Percentiles rank a stretch among this genome's conserved stretches.
phyloP scores from a whole-genome alignment of 2,888 invertebrate species.

The Agriopis marginaria region DNA sequence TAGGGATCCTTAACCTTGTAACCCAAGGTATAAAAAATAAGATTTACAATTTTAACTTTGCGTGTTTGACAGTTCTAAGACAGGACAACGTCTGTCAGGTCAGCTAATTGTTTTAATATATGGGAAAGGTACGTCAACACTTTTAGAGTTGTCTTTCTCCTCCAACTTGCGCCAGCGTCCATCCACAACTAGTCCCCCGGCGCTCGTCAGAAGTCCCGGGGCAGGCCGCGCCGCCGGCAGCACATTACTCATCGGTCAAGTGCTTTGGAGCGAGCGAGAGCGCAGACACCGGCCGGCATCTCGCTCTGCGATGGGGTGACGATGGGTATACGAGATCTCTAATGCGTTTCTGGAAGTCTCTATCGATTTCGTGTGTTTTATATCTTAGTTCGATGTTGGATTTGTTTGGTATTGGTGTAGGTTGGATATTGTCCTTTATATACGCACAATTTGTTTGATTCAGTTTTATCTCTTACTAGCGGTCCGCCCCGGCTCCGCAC shows the following conservation, averaged over 20 bases:
- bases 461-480: background rate
- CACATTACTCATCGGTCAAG: conserved; percentile 69
- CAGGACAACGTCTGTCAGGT: too few species aligned
- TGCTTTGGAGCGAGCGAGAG: conserved; percentile 56
- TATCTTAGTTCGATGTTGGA: conserved; percentile 18
- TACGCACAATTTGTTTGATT: background rate
- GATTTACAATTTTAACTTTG: too few species aligned
- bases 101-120: too few species aligned
- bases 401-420: conserved; percentile 9
- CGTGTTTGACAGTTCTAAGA: too few species aligned
- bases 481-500: too few species aligned
- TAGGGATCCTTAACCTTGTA: too few species aligned
- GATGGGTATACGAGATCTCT: conserved; percentile 41
- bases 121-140: too few species aligned
- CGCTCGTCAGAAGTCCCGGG: conserved; percentile 57
- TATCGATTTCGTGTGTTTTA: conserved; percentile 42
- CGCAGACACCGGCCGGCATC: conserved; percentile 18
- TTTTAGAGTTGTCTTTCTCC: conserved; percentile 1
- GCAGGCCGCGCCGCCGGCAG: conserved; percentile 42
- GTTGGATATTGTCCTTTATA: background rate
- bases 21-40: too few species aligned
- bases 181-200: conserved; percentile 50
- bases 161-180: conserved; percentile 47
- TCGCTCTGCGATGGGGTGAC: conserved; percentile 44
- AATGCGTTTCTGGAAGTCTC: conserved; percentile 39